These are phyloP conservation scores for Melipona quadrifasciata DNA, from an alignment of 1,140 invertebrate species.

Conservation along the genomic window DNA sequence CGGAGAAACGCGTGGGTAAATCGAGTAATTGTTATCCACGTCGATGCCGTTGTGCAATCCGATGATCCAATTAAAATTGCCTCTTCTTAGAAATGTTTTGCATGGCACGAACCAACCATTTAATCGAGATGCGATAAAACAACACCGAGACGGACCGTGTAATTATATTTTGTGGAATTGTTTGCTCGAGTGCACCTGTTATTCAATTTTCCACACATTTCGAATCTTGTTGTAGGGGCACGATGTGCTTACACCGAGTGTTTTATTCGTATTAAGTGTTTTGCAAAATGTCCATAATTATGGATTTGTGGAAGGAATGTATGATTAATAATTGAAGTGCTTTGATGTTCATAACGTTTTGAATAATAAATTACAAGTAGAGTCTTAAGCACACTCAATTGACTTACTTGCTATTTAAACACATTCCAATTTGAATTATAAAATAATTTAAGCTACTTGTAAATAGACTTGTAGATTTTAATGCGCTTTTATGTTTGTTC, in stretches of 20 bases:
- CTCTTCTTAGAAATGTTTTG: conserved; percentile 29
- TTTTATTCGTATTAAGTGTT: neutral
- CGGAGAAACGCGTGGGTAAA: neutral
- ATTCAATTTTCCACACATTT: neutral
- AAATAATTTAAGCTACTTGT: no score
- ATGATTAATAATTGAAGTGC: neutral
- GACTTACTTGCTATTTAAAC: neutral
- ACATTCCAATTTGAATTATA: neutral
- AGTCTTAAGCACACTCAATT: neutral
- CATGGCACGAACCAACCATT: neutral
- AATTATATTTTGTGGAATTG: conserved; percentile 38
- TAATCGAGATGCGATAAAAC: conserved; percentile 25
- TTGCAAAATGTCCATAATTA: neutral
- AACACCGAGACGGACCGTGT: neutral
- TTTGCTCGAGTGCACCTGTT: conserved; percentile 20
- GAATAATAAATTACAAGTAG: neutral
- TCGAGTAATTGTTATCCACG: conserved; percentile 1
- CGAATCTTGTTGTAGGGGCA: neutral
- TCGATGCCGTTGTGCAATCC: neutral
- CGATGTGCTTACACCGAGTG: neutral
- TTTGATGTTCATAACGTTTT: neutral
- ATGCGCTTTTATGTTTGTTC: no score
- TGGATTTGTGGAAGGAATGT: no score
- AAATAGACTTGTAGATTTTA: no score
- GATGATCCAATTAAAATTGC: conserved; percentile 26